Evolutionary conservation across 1,140 invertebrate species (phyloP).

Genomic region (Notospermus geniculatus): DNA sequence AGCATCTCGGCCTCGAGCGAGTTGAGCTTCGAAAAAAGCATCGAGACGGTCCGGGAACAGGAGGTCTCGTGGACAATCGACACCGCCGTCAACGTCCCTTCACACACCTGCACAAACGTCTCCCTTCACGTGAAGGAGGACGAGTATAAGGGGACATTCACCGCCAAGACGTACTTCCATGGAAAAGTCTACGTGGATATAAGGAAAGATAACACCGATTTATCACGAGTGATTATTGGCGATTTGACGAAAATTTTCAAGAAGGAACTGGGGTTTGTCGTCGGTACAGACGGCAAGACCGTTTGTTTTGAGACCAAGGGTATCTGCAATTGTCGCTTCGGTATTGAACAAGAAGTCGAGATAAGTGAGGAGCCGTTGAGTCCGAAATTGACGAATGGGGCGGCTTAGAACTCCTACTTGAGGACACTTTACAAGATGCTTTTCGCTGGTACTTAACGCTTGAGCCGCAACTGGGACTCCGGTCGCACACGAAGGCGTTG

Average conservation of each 20-base stretch:
- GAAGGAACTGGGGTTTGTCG: slow-evolving; percentile 30
- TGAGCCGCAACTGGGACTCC: too few species aligned
- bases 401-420: too few species aligned
- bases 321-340: slow-evolving; percentile 52
- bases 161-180: slow-evolving; percentile 48
- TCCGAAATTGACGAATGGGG: background rate
- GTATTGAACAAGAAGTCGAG: slow-evolving; percentile 53
- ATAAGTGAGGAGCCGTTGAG: slow-evolving; percentile 10
- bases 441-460: too few species aligned
- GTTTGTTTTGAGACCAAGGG: slow-evolving; percentile 45
- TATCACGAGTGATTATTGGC: slow-evolving; percentile 41
- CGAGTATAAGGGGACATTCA: slow-evolving; percentile 56
- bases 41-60: slow-evolving; percentile 55
- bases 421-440: too few species aligned
- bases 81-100: slow-evolving; percentile 55
- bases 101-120: slow-evolving; percentile 54
- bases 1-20: slow-evolving; percentile 59
- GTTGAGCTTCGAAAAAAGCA: slow-evolving; percentile 51
- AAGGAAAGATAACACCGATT: slow-evolving; percentile 47
- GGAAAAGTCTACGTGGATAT: slow-evolving; percentile 54
- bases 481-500: too few species aligned
- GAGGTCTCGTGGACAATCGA: slow-evolving; percentile 59
- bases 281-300: slow-evolving; percentile 39
- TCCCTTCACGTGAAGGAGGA: slow-evolving; percentile 58
- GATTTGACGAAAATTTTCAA: slow-evolving; percentile 47